Evolutionary conservation across 1,140 invertebrate genomes (phyloP), one percentile per base, ranked within the genome.

Genomic region (Lasioglossum baleicum): DNA sequence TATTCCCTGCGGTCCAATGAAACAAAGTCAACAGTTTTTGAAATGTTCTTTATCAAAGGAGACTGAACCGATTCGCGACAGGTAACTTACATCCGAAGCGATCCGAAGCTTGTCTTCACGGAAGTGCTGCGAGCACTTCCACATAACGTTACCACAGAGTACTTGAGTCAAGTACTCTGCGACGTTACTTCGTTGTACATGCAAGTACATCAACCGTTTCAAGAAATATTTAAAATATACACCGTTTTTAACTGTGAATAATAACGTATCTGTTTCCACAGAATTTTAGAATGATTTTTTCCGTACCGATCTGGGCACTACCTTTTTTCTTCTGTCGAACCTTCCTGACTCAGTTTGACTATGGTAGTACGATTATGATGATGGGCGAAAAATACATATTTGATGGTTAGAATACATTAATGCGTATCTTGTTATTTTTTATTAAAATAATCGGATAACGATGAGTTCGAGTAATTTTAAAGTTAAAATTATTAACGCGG

Each of bases 401-500:
- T 42, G n/a, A 66, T 31, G 71, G 73, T 83, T 81, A 82, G 56
- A 84, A 66, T 48, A 64, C 56, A 5, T 48, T 11, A 10, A 48
- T 13, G 44, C 73, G n/a, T 79, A 20, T 66, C 73, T 31, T 79
- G 22, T 66, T 60, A 44, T 48, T 70, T 56, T 7, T 66, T 71
- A 8, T 60, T 51, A 31, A 48, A n/a, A 1, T 11, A 69, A 74
- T 77, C 15, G 11, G 69, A 42, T 72, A 44, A 84, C 81, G 31
- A 89, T 89, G 88, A 75, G 82, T 58, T 67, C 42, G 20, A 82
- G 83, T 11, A 80, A 75, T 22, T 86, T 84, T 67, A 73, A 88
- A 70, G 71, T 90, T 4, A 88, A 77, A 74, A 42, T 86, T 70
- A 86, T 89, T 17, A 80, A 85, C 65, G 75, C 84, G 3, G 90